These are phyloP conservation scores for Charina bottae DNA, from an alignment of 2,113 vertebrate genomes.

Conservation along the genomic window DNA sequence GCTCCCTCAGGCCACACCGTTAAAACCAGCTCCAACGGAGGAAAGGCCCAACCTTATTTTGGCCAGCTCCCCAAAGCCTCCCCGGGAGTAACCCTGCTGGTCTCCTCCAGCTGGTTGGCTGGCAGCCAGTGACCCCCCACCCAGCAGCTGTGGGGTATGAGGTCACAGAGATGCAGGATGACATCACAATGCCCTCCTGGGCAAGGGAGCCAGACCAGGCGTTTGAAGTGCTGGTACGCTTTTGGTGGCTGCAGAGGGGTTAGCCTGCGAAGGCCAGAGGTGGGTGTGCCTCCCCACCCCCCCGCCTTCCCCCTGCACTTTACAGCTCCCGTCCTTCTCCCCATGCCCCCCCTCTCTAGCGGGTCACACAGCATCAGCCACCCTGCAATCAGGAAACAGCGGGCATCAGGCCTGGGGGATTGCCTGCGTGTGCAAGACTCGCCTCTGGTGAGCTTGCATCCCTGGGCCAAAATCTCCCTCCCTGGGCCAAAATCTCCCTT, in stretches of 20 bases:
- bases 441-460: not conserved
- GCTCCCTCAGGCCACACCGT: too few relatives aligned
- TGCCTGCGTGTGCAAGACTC: not conserved
- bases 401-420: too few relatives aligned
- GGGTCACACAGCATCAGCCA: fast-evolving
- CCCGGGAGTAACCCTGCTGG: too few relatives aligned
- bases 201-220: not conserved
- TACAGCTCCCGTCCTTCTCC: not conserved
- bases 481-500: too few relatives aligned
- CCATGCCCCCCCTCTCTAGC: not conserved
- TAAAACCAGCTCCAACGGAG: too few relatives aligned
- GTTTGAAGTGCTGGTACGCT: fast-evolving
- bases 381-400: not conserved
- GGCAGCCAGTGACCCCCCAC: not conserved
- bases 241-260: not conserved
- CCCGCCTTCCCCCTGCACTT: too few relatives aligned
- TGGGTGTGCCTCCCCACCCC: not conserved
- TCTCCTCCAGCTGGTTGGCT: not conserved
- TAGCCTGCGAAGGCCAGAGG: too few relatives aligned
- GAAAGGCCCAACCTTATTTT: too few relatives aligned
- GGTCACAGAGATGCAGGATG: not conserved
- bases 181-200: constrained; percentile 14
- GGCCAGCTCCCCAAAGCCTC: too few relatives aligned
- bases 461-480: too few relatives aligned
- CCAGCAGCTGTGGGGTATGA: not conserved